Percentiles rank a stretch among this genome's conserved stretches.
phyloP scores from a whole-genome alignment of 2,113 vertebrate species.

The Channa argus region DNA sequence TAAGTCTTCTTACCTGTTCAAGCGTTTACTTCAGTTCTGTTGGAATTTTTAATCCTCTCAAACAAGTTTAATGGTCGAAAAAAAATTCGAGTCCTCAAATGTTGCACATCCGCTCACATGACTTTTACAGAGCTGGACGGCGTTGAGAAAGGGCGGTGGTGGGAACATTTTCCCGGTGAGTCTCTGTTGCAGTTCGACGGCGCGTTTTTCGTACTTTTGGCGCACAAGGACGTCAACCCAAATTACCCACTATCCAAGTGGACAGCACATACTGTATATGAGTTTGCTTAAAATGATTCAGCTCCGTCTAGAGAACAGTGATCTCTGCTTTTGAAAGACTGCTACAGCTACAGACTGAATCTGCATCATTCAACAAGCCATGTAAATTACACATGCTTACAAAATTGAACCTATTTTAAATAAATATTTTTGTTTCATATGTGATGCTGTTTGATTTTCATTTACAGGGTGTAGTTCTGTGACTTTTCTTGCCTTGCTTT shows the following conservation, averaged over 20 bases:
- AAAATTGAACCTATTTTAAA: not conserved
- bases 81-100: conserved; percentile 54
- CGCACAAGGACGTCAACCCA: too few relatives aligned
- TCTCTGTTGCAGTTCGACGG: conserved; percentile 69
- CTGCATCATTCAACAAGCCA: not conserved
- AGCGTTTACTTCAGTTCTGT: conserved; percentile 58
- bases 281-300: too few relatives aligned
- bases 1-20: conserved; percentile 77
- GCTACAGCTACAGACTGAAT: not conserved
- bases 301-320: conserved; percentile 1
- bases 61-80: conserved; percentile 65
- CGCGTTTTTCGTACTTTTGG: conserved; percentile 51
- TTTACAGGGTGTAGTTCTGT: not conserved
- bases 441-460: not conserved
- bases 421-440: too few relatives aligned
- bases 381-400: not conserved
- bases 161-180: conserved; percentile 79
- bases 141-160: conserved; percentile 57
- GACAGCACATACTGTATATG: too few relatives aligned
- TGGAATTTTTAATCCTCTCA: conserved; percentile 56
- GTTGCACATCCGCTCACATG: conserved; percentile 58
- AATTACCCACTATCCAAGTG: too few relatives aligned
- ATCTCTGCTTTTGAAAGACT: not conserved
- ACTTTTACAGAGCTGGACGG: conserved; percentile 49
- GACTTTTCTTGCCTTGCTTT: too few relatives aligned